Evolutionary conservation across 2,113 vertebrate genomes (phyloP), one percentile per base, ranked within the genome.

Genomic region (Perca schrenkii): DNA sequence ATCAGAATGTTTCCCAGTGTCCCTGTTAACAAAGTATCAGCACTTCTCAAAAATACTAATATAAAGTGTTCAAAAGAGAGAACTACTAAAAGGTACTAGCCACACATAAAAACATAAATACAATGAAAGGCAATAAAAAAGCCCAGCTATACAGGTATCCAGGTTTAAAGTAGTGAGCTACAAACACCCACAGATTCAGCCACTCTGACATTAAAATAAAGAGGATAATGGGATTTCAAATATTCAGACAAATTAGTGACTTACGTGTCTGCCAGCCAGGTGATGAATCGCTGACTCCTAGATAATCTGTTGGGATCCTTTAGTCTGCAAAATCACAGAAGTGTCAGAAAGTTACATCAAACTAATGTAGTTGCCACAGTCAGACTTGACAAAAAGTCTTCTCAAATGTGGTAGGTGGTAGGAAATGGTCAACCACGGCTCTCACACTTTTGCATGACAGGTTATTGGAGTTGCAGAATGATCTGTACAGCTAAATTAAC

Each of bases 221-320:
- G 31, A 10, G 0, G 28, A 64, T 8, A 40, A 21, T 60, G 10
- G 17, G 34, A 34, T 69, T 83, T 46, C 13, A 46, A 13, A 58
- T 28, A 8, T 49, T 40, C 34, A 21, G 21, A 75, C 28, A 50
- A 66, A 69, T 49, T 13, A 34, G 25, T 13, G n/a, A 93, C 97
- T 96, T 95, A 99, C 98, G 68, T 87, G 86, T 99, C 98, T 86
- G 97, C 97, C 68, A 99, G 90, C 98, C 97, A 98, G 90, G 96
- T 89, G 62, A 97, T 63, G 80, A 99, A 91, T 63, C 95, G 96
- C 79, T 97, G 96, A 85, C 95, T 94, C 89, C 89, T 95, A 17
- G 96, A 96, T 91, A 98, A 94, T 74, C 93, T 95, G 16, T 91
- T 62, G 8, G 96, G 96, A 92, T 97, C 97, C 90, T 94, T 95